A percentile compares a stretch with the other conserved stretches of the same genome.
phyloP scores from a whole-genome alignment of 2,113 vertebrate genomes.

The Rhynchomys soricoides region DNA sequence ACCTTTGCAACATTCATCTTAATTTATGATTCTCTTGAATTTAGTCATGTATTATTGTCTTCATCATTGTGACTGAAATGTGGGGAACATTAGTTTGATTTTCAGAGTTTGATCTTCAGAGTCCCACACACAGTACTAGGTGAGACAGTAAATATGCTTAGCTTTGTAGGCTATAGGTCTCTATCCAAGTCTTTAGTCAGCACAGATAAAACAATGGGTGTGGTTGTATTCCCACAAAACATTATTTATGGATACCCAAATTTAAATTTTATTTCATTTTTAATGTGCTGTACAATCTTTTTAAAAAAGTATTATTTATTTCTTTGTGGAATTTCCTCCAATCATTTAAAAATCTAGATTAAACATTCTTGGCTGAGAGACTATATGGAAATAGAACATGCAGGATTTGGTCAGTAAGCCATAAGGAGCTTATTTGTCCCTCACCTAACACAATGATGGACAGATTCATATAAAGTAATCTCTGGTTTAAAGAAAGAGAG shows the following conservation, averaged over 20 bases:
- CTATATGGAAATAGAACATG: background rate
- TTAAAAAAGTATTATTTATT: background rate
- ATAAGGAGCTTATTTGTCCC: background rate
- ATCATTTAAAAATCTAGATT: constrained; percentile 27
- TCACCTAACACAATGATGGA: background rate
- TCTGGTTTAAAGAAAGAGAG: constrained; percentile 33
- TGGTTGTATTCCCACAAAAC: background rate
- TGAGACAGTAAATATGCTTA: background rate
- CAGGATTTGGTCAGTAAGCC: background rate
- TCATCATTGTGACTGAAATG: background rate
- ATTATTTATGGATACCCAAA: background rate
- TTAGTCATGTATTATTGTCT: background rate
- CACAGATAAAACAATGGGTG: background rate
- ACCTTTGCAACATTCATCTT: background rate
- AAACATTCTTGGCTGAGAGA: background rate
- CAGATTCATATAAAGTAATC: background rate
- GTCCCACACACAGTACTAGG: background rate
- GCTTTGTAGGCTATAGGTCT: background rate
- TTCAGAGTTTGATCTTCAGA: background rate
- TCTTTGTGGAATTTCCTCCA: background rate
- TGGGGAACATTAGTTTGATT: background rate
- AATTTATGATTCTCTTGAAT: background rate
- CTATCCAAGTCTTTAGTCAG: background rate
- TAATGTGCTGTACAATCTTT: constrained; percentile 11
- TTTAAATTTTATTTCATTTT: constrained; percentile 38